phyloP scores from a whole-genome alignment of 2,797 vertebrate species.

The Thamnophis elegans region DNA sequence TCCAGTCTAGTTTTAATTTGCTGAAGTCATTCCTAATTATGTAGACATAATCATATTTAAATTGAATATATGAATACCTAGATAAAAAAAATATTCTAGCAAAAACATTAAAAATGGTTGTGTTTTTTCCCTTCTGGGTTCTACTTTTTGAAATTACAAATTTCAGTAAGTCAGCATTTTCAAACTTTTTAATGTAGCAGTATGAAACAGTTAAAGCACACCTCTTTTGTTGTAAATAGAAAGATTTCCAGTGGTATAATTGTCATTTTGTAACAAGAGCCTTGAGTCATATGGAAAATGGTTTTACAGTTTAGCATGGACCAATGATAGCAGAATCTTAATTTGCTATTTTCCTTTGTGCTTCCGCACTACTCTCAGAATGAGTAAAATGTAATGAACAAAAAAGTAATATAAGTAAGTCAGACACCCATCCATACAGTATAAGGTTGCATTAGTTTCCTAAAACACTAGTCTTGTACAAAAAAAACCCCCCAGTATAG shows the following conservation, averaged over 20 bases:
- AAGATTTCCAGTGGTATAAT: not conserved
- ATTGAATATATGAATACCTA: not conserved
- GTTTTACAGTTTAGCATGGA: not conserved
- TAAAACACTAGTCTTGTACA: not conserved
- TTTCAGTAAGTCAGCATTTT: not conserved
- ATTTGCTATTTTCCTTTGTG: not conserved
- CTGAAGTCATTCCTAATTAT: not conserved
- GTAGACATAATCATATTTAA: slow-evolving; percentile 5
- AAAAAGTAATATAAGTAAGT: not conserved
- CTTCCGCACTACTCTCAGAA: not conserved
- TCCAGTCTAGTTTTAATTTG: not conserved
- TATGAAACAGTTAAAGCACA: not conserved
- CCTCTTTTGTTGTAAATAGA: not conserved
- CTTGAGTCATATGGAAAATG: not conserved
- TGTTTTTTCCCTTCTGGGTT: not conserved
- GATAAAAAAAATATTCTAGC: not conserved
- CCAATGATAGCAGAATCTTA: not conserved
- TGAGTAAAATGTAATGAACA: not conserved
- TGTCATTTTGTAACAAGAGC: not conserved
- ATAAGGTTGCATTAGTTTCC: not conserved
- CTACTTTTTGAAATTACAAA: not conserved
- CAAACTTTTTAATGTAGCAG: not conserved
- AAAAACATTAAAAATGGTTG: not conserved
- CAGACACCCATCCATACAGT: not conserved
- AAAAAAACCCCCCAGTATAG: not conserved